Percentiles rank a stretch among this genome's conserved stretches.
These are phyloP conservation scores for Heliconius hermathena DNA, from an alignment of 1,140 invertebrate genomes.

Conservation along the genomic window DNA sequence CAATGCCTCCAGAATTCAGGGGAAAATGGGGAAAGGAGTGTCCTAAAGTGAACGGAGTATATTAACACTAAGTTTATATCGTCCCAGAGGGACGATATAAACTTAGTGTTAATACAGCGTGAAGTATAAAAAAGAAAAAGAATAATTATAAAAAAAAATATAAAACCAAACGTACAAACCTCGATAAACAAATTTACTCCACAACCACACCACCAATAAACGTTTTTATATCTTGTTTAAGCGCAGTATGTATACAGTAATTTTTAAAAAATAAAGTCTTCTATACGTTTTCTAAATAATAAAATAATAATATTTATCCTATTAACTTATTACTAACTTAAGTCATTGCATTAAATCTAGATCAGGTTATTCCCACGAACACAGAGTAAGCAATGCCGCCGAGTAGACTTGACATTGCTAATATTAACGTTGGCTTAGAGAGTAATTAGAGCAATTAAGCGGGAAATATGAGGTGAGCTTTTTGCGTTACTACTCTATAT, in stretches of 20 bases:
- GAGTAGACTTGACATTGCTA: constrained; percentile 9
- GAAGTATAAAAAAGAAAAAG: no score
- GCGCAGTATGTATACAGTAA: not conserved
- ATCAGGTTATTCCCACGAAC: constrained; percentile 1
- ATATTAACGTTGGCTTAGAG: constrained; percentile 11
- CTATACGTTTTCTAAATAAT: no score
- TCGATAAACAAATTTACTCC: not conserved
- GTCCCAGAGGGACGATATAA: no score
- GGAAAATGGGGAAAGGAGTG: no score
- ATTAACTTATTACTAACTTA: not conserved
- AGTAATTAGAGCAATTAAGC: constrained; percentile 11
- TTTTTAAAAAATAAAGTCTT: no score
- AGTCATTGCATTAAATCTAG: not conserved
- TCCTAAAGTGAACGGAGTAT: no score
- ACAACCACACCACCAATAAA: not conserved
- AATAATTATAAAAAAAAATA: no score
- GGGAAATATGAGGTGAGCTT: constrained; percentile 6
- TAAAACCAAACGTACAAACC: not conserved
- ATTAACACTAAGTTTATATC: no score
- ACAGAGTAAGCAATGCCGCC: not conserved
- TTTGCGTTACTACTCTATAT: not conserved
- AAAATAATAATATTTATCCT: not conserved
- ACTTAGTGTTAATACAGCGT: no score
- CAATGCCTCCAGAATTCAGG: no score
- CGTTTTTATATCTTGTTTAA: not conserved